Evolutionary conservation across 2,888 invertebrate species (phyloP).

Genomic region (Eutolmus rufibarbis): DNA sequence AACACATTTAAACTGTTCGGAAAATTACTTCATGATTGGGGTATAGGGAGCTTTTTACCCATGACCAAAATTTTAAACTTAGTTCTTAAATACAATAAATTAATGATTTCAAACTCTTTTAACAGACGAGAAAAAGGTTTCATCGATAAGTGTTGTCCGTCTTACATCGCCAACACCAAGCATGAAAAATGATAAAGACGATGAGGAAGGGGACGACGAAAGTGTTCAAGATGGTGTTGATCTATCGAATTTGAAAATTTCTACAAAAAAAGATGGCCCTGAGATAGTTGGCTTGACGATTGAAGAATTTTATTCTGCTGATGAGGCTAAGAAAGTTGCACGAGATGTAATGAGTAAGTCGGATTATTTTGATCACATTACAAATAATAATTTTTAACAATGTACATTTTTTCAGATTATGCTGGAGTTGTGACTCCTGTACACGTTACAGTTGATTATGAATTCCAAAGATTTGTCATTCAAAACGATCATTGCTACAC

Average conservation of each 20-base stretch:
- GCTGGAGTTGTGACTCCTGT: slow-evolving; percentile 58
- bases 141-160: slow-evolving; percentile 70
- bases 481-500: slow-evolving; percentile 86
- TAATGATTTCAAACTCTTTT: neutral
- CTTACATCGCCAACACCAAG: slow-evolving; percentile 64
- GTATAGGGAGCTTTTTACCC: neutral
- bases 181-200: slow-evolving; percentile 57
- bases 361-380: neutral
- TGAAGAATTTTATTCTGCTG: slow-evolving; percentile 70
- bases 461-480: slow-evolving; percentile 64
- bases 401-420: slow-evolving; percentile 51
- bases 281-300: slow-evolving; percentile 72
- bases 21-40: neutral
- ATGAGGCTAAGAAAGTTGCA: slow-evolving; percentile 62
- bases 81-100: neutral
- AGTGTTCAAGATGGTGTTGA: slow-evolving; percentile 67
- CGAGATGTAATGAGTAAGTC: slow-evolving; percentile 63
- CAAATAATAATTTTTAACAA: neutral
- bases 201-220: slow-evolving; percentile 60
- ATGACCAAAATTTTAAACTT: neutral
- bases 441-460: slow-evolving; percentile 58
- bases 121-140: slow-evolving; percentile 65
- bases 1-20: neutral
- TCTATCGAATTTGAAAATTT: slow-evolving; percentile 52
- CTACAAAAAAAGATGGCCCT: slow-evolving; percentile 56